These are phyloP conservation scores for Hirudinaria manillensis DNA, from an alignment of 2,888 invertebrate species.

Conservation along the genomic window DNA sequence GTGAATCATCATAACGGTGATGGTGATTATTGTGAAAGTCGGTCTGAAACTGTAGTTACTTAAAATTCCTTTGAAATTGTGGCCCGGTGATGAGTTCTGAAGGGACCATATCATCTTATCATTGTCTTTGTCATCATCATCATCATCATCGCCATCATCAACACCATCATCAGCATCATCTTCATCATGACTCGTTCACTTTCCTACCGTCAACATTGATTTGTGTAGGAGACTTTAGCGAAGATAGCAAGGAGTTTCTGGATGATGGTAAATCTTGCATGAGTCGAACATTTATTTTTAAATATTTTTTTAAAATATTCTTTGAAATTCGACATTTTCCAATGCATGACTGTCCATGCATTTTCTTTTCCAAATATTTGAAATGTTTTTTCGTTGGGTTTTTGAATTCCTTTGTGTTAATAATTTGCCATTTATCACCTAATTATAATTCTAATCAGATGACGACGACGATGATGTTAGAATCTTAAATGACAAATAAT, in stretches of 20 bases:
- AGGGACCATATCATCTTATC: too few relatives aligned
- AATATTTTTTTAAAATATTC: not conserved
- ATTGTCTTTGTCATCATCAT: too few relatives aligned
- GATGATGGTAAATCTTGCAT: slow-evolving; percentile 36
- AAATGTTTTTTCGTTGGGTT: not conserved
- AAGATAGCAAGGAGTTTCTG: slow-evolving; percentile 37
- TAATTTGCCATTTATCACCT: not conserved
- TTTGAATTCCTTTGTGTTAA: not conserved
- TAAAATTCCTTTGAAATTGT: not conserved
- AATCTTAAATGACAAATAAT: too few relatives aligned
- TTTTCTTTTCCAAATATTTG: not conserved
- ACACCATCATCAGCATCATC: too few relatives aligned
- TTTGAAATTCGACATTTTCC: not conserved
- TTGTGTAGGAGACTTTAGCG: slow-evolving; percentile 35
- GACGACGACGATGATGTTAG: too few relatives aligned
- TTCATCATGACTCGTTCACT: not conserved
- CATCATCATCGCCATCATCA: too few relatives aligned
- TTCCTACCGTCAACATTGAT: not conserved
- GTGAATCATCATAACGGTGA: too few relatives aligned
- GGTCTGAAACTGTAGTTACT: not conserved
- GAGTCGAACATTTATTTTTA: not conserved
- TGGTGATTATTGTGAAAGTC: not conserved
- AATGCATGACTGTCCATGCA: not conserved
- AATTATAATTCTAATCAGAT: too few relatives aligned
- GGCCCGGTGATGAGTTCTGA: not conserved